These are phyloP conservation scores for Megamerina dolium DNA, from an alignment of 2,888 invertebrate genomes.

Conservation along the genomic window DNA sequence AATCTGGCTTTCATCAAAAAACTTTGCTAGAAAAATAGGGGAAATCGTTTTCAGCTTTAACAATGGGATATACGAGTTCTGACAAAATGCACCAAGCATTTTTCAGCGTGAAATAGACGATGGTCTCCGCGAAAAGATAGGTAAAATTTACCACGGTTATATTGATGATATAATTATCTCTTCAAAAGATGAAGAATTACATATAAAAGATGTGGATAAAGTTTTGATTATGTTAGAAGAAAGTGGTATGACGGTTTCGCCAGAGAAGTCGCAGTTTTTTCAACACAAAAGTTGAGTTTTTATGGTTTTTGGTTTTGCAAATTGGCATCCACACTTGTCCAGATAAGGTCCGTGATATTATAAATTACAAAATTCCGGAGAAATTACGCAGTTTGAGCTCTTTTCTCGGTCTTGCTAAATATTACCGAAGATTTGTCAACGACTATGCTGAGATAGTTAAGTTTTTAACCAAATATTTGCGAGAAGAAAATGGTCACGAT, in stretches of 20 bases:
- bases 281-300: background rate
- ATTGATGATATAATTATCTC: constrained; percentile 10
- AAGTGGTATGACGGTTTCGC: background rate
- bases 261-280: constrained; percentile 2
- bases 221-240: background rate
- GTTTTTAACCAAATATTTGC: too few relatives aligned
- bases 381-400: background rate
- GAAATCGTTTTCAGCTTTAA: constrained; percentile 9
- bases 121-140: constrained; percentile 6
- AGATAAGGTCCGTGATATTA: background rate
- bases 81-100: constrained; percentile 7
- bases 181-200: background rate
- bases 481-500: too few relatives aligned
- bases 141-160: constrained; percentile 6
- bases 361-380: constrained; percentile 1
- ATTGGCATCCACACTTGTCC: constrained; percentile 2
- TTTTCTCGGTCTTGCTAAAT: too few relatives aligned
- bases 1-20: constrained; percentile 13
- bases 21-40: background rate
- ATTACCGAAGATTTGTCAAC: too few relatives aligned
- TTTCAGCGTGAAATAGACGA: constrained; percentile 6
- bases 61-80: constrained; percentile 4
- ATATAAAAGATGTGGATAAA: background rate
- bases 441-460: too few relatives aligned
- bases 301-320: constrained; percentile 1